Evolutionary conservation across 37 sponge, comb jelly and placozoan genomes (phyloP).

Genomic region (Theonella swinhoei): DNA sequence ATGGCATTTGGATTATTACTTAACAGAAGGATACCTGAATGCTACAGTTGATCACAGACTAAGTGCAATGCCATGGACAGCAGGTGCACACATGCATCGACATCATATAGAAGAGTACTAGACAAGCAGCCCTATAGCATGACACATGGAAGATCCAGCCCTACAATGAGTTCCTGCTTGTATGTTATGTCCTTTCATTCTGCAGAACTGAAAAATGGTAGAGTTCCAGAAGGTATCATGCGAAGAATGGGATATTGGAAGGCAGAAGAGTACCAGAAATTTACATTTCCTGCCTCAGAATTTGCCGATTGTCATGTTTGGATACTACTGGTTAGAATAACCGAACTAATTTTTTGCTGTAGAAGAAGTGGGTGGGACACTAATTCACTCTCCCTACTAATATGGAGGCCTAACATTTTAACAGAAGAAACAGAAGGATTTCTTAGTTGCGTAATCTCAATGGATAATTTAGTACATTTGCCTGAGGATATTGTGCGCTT

Average conservation of each 20-base stretch:
- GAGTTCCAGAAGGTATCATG: conserved; percentile 41
- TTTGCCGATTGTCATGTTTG: conserved; percentile 35
- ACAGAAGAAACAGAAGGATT: conserved; percentile 34
- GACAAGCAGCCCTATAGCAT: too few relatives aligned
- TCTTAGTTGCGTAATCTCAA: conserved; percentile 20
- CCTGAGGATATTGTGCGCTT: conserved; percentile 38
- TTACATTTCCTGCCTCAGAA: conserved; percentile 40
- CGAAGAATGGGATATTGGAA: conserved; percentile 41
- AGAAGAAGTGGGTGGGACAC: conserved; percentile 20
- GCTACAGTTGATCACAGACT: background rate
- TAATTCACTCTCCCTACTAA: conserved; percentile 10
- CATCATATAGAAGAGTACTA: too few relatives aligned
- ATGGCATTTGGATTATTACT: background rate
- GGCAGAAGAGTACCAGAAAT: conserved; percentile 49
- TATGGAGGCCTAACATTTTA: conserved; percentile 38
- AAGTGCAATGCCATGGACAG: background rate
- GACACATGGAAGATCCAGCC: too few relatives aligned
- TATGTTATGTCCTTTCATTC: background rate
- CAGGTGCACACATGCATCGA: background rate
- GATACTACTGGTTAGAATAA: conserved; percentile 30
- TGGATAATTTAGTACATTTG: conserved; percentile 40
- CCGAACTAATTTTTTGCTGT: conserved; percentile 28
- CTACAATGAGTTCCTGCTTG: too few relatives aligned
- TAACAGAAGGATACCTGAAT: background rate
- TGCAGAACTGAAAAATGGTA: conserved; percentile 44